These are phyloP conservation scores for Drosophila eugracilis DNA, from an alignment of 1,140 invertebrate genomes.

Conservation along the genomic window DNA sequence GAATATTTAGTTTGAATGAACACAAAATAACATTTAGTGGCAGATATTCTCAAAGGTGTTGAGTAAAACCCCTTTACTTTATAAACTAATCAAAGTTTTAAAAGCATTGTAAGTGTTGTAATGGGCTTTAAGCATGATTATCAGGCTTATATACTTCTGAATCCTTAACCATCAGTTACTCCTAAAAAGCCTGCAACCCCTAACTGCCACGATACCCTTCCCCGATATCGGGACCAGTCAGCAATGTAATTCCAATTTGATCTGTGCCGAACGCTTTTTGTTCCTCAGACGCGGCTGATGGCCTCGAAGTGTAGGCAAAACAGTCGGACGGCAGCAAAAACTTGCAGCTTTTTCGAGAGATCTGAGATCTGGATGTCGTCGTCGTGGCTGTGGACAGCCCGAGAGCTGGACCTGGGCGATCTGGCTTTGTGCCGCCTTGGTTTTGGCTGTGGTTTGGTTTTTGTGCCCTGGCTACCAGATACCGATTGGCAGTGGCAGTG, in stretches of 20 bases:
- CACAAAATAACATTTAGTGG: too few relatives aligned
- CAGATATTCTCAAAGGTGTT: too few relatives aligned
- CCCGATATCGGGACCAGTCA: slow-evolving; percentile 46
- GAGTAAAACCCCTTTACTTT: too few relatives aligned
- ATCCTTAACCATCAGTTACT: too few relatives aligned
- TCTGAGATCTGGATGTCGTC: slow-evolving; percentile 39
- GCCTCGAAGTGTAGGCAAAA: slow-evolving; percentile 54
- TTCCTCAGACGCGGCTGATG: slow-evolving; percentile 55
- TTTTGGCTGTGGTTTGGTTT: background rate
- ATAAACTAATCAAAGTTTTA: too few relatives aligned
- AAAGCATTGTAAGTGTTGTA: too few relatives aligned
- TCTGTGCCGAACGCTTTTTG: slow-evolving; percentile 78
- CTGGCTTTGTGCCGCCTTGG: slow-evolving; percentile 14
- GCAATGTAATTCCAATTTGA: slow-evolving; percentile 79
- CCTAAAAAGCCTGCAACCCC: background rate
- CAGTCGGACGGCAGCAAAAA: slow-evolving; percentile 51
- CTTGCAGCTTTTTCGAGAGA: slow-evolving; percentile 45
- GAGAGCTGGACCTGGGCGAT: slow-evolving; percentile 15
- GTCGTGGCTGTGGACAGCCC: slow-evolving; percentile 9
- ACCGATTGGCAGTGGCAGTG: slow-evolving; percentile 49
- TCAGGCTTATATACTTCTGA: too few relatives aligned
- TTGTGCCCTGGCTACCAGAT: slow-evolving; percentile 28
- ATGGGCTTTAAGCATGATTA: too few relatives aligned
- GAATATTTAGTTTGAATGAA: too few relatives aligned
- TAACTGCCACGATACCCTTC: slow-evolving; percentile 16